phyloP scores from a whole-genome alignment of 2,113 vertebrate genomes.

The Caranx melampygus region DNA sequence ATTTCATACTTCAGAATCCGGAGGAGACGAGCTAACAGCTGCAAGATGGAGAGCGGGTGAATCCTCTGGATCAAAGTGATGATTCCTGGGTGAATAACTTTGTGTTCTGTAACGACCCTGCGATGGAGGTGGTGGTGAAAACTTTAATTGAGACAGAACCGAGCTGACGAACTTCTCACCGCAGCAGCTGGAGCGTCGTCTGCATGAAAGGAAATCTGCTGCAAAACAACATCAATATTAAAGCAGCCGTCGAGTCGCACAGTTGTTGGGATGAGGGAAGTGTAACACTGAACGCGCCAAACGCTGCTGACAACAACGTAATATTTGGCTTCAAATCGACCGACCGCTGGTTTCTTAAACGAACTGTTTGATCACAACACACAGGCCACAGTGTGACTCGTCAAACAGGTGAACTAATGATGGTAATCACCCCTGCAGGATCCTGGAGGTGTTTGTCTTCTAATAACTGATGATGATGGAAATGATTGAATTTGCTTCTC shows the following conservation, averaged over 20 bases:
- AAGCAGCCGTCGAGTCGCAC: constrained; percentile 21
- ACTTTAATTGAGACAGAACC: constrained; percentile 40
- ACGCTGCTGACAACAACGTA: background rate
- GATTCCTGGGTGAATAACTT: constrained; percentile 10
- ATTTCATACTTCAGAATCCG: no score
- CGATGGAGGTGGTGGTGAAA: constrained; percentile 22
- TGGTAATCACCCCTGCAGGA: no score
- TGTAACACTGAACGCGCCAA: constrained; percentile 22
- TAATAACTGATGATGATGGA: no score
- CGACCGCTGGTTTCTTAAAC: background rate
- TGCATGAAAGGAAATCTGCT: constrained; percentile 48
- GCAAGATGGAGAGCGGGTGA: constrained; percentile 23
- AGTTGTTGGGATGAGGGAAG: constrained; percentile 18
- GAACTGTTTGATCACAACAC: background rate
- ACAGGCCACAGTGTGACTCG: background rate
- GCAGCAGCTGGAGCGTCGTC: background rate
- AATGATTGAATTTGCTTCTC: no score
- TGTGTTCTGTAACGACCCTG: background rate
- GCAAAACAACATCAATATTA: constrained; percentile 69
- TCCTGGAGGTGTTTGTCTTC: no score
- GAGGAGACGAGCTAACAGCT: constrained; percentile 1
- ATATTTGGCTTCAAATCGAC: background rate
- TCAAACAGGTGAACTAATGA: background rate
- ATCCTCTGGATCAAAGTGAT: constrained; percentile 44
- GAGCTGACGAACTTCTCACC: constrained; percentile 7